Evolutionary conservation across 2,797 vertebrate species (phyloP).

Genomic region (Orientallactaga sibirica): DNA sequence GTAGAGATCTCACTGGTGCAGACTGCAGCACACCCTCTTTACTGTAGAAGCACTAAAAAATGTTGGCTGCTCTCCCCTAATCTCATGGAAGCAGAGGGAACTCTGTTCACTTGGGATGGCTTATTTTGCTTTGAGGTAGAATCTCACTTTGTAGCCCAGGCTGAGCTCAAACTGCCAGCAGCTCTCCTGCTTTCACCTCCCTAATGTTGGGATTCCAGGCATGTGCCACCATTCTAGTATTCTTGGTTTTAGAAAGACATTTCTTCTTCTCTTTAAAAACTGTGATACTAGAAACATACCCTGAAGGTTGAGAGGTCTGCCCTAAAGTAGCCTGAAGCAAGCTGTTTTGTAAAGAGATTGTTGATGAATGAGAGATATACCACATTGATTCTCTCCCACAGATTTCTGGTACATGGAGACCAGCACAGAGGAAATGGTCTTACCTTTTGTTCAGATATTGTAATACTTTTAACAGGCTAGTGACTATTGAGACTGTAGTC

Average conservation of each 20-base stretch:
- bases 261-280: background rate
- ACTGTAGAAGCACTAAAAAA: background rate
- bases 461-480: constrained; percentile 9
- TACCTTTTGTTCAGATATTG: constrained; percentile 43
- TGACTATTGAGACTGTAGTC: constrained; percentile 1
- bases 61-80: background rate
- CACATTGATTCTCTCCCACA: background rate
- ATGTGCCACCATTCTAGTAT: background rate
- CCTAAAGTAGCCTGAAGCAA: background rate
- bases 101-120: background rate
- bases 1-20: too few species aligned
- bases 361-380: constrained; percentile 12
- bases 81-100: background rate
- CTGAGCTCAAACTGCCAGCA: background rate
- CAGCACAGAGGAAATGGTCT: background rate
- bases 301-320: background rate
- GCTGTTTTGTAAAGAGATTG: constrained; percentile 33
- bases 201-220: background rate
- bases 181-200: background rate
- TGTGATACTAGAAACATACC: background rate
- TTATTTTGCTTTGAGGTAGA: background rate
- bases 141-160: background rate
- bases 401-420: background rate
- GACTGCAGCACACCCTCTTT: background rate
- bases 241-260: background rate